Percentiles rank a stretch among this genome's conserved stretches.
Conservation (phyloP, 2,113 vertebrate genomes). For the Alouatta palliata region DNA sequence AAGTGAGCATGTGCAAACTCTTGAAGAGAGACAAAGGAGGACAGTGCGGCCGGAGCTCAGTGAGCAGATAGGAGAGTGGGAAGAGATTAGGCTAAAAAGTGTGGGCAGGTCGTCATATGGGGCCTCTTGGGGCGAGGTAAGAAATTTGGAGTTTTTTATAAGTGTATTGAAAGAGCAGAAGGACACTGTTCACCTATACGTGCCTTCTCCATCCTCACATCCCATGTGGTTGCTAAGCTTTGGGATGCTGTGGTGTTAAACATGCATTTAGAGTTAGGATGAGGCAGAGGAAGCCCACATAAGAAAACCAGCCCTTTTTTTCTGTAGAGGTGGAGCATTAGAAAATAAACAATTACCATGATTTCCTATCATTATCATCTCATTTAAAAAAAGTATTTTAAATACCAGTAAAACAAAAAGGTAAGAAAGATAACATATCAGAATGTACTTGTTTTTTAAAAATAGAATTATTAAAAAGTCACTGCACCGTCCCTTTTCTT, state of each 20-base stretch:
- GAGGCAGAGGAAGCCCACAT: not conserved
- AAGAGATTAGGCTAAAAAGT: not conserved
- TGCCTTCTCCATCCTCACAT: not conserved
- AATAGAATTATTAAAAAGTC: not conserved
- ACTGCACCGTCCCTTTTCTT: not conserved
- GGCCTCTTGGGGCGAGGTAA: not conserved
- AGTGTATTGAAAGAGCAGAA: not conserved
- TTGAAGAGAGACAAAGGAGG: not conserved
- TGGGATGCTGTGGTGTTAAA: not conserved
- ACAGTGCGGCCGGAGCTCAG: not conserved
- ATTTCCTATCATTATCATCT: not conserved
- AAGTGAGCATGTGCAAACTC: not conserved
- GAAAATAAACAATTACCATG: not conserved
- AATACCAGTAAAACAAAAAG: not conserved
- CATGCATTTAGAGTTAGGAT: not conserved
- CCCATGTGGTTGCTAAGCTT: not conserved
- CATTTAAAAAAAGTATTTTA: not conserved
- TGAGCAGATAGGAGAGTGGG: not conserved
- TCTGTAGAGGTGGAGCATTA: not conserved
- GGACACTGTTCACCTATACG: not conserved
- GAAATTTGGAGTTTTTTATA: not conserved
- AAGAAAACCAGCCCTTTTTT: not conserved
- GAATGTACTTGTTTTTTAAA: not conserved
- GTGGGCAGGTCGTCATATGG: no score
- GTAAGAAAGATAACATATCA: not conserved